phyloP scores from a whole-genome alignment of 2,888 invertebrate genomes.

The Drosophila nr. perissopoda region DNA sequence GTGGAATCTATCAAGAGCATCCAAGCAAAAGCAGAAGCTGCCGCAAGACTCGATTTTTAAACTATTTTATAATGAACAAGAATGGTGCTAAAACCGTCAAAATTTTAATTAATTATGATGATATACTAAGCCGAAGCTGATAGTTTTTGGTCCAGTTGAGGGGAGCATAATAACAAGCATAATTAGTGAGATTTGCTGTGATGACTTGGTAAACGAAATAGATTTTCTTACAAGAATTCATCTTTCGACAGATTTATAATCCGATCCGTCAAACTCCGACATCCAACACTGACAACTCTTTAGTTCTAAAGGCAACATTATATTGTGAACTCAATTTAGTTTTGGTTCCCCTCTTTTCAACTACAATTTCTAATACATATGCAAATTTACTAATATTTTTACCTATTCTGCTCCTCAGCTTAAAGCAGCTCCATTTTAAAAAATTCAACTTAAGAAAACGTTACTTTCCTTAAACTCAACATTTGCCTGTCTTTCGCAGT shows the following conservation, averaged over 20 bases:
- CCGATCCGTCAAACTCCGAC: neutral
- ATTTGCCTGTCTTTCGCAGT: neutral
- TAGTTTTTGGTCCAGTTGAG: no score
- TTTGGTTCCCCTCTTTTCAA: neutral
- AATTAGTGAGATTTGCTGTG: neutral
- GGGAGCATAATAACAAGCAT: no score
- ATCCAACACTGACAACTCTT: neutral
- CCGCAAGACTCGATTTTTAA: slow-evolving; percentile 5
- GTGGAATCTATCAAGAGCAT: neutral
- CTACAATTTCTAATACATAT: neutral
- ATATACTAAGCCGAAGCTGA: no score
- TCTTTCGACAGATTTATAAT: no score
- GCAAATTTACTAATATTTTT: neutral
- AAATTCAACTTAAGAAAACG: neutral
- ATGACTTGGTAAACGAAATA: no score
- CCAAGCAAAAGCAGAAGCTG: neutral
- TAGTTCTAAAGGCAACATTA: neutral
- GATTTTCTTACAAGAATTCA: no score
- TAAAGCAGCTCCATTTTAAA: neutral
- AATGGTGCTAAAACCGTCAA: neutral
- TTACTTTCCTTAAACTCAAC: slow-evolving; percentile 2
- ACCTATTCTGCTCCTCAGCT: neutral
- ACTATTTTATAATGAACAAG: neutral
- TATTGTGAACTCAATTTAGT: no score
- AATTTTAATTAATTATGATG: neutral